A percentile compares a stretch with the other conserved stretches of the same genome.
These are phyloP conservation scores for Plebejus argus DNA, from an alignment of 2,888 invertebrate species.

Conservation along the genomic window DNA sequence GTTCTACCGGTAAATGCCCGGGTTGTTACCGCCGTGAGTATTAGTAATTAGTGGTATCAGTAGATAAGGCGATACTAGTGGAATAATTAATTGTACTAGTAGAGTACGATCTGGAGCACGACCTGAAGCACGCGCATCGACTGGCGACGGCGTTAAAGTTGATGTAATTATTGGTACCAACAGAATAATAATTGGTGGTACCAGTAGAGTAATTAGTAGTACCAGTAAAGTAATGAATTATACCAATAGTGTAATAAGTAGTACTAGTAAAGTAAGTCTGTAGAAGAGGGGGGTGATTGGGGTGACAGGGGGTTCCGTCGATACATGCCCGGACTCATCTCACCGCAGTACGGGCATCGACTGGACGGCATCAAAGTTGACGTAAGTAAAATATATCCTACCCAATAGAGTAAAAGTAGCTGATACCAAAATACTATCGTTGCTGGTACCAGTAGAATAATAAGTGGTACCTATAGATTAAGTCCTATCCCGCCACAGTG, in stretches of 20 bases:
- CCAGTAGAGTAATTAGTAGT: not conserved
- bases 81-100: too few relatives aligned
- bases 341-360: constrained; percentile 82
- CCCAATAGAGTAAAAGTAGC: not conserved
- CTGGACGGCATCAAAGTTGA: constrained; percentile 83
- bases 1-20: constrained; percentile 68
- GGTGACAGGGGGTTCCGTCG: constrained; percentile 85
- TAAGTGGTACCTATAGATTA: constrained; percentile 53
- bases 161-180: too few relatives aligned
- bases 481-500: constrained; percentile 82
- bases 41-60: too few relatives aligned
- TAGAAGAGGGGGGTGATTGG: constrained; percentile 86
- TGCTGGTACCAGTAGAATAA: constrained; percentile 54
- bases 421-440: too few relatives aligned
- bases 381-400: too few relatives aligned
- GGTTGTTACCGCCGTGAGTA: too few relatives aligned
- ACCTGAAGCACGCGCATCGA: too few relatives aligned
- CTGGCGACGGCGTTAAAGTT: too few relatives aligned
- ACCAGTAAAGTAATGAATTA: constrained; percentile 52
- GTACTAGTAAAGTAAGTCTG: constrained; percentile 74
- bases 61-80: too few relatives aligned
- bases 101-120: too few relatives aligned
- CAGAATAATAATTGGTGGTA: too few relatives aligned
- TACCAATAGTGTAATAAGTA: not conserved
- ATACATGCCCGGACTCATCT: constrained; percentile 82